A percentile compares a stretch with the other conserved stretches of the same genome.
phyloP scores from a whole-genome alignment of 2,113 vertebrate species.

The Polypterus bichir region DNA sequence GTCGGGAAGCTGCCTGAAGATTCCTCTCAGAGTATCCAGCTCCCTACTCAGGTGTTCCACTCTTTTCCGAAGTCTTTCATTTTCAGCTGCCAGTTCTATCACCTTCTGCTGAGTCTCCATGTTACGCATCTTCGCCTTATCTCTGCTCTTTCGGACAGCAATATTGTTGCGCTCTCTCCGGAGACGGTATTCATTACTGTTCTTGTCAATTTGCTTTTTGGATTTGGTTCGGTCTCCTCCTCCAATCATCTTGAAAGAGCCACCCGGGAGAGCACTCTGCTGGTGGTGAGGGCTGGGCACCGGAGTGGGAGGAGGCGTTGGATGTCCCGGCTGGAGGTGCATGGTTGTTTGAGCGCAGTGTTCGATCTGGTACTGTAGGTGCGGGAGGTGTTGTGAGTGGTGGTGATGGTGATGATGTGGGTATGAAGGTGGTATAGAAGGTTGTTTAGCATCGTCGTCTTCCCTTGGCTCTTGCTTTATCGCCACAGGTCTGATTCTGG shows the following conservation, averaged over 20 bases:
- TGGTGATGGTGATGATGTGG: constrained; percentile 41
- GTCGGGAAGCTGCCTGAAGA: constrained; percentile 92
- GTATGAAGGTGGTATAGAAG: constrained; percentile 56
- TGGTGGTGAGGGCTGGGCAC: constrained; percentile 79
- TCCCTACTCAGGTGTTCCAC: constrained; percentile 90
- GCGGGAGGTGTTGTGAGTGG: constrained; percentile 57
- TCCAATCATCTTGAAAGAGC: constrained; percentile 43
- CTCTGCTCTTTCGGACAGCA: constrained; percentile 90
- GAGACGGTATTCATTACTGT: constrained; percentile 85
- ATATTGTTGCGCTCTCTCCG: constrained; percentile 94
- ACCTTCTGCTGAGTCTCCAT: constrained; percentile 95
- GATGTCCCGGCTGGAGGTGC: constrained; percentile 90
- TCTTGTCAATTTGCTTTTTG: constrained; percentile 88
- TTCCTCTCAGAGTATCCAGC: constrained; percentile 85
- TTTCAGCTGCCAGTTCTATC: constrained; percentile 79
- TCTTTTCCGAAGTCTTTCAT: constrained; percentile 83
- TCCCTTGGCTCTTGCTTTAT: constrained; percentile 92
- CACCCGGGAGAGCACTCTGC: constrained; percentile 32
- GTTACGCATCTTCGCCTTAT: constrained; percentile 95
- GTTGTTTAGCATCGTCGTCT: constrained; percentile 65
- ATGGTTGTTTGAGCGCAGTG: constrained; percentile 92
- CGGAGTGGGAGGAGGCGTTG: constrained; percentile 90
- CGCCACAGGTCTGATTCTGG: constrained; percentile 69
- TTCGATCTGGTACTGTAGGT: constrained; percentile 89
- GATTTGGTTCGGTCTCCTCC: constrained; percentile 50